A percentile compares a stretch with the other conserved stretches of the same genome.
These are phyloP conservation scores for Rhagoletis zephyria DNA, from an alignment of 1,140 invertebrate species.

Conservation along the genomic window DNA sequence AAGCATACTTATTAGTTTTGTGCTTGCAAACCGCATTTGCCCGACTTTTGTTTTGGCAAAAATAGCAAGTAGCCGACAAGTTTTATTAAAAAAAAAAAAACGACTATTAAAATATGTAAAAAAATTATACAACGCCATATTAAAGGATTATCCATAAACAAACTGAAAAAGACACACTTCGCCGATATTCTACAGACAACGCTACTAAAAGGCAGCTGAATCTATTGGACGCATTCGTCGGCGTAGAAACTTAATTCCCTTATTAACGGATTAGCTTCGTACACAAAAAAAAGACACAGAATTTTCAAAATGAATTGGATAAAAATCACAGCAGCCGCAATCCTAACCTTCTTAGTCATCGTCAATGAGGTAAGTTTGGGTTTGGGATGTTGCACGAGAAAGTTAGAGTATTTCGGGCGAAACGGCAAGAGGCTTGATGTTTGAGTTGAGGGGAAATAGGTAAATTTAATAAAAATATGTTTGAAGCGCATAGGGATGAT, in stretches of 20 bases:
- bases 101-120: background rate
- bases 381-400: no score
- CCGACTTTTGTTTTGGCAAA: background rate
- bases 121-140: background rate
- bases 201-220: background rate
- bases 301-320: constrained; percentile 71
- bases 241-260: background rate
- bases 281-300: constrained; percentile 57
- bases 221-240: background rate
- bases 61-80: background rate
- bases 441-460: no score
- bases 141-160: constrained; percentile 28
- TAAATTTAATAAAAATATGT: no score
- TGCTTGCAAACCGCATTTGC: background rate
- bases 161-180: background rate
- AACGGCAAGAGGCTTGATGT: no score
- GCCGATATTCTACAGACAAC: background rate
- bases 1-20: background rate
- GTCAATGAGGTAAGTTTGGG: constrained; percentile 68
- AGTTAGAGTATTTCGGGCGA: no score
- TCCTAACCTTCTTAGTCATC: constrained; percentile 69
- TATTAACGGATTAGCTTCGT: constrained; percentile 54
- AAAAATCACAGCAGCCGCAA: constrained; percentile 71
- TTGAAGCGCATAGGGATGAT: no score
- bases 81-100: background rate